Conservation (phyloP, 2,888 invertebrate species). For the Cylindroiulus punctatus region DNA sequence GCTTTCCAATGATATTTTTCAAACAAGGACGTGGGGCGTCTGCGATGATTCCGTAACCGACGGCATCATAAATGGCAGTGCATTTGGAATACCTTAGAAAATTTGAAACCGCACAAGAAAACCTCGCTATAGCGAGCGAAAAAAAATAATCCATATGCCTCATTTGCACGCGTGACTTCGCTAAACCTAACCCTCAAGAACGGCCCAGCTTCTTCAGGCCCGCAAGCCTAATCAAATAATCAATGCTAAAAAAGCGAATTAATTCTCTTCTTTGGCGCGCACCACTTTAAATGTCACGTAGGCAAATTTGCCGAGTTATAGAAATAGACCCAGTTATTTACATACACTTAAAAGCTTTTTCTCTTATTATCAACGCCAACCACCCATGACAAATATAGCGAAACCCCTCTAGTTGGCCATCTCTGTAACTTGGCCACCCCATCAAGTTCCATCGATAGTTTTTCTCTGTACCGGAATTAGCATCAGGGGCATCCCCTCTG, state of each 20-base stretch:
- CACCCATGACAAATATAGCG: not conserved
- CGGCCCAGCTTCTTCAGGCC: not conserved
- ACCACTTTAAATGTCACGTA: constrained; percentile 31
- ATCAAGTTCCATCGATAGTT: too few relatives aligned
- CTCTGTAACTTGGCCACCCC: too few relatives aligned
- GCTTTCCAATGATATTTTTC: not conserved
- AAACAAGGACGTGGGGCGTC: not conserved
- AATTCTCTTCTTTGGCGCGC: constrained; percentile 25
- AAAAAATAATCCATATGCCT: not conserved
- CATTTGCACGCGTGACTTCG: not conserved
- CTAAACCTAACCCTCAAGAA: constrained; percentile 4
- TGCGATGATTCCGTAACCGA: not conserved
- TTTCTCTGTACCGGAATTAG: too few relatives aligned
- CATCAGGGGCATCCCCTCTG: too few relatives aligned
- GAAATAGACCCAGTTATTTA: not conserved
- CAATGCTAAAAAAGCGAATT: constrained; percentile 45
- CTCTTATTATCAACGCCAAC: constrained; percentile 1
- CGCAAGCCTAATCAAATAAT: constrained; percentile 41
- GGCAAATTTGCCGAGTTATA: not conserved
- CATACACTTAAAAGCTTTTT: constrained; percentile 13
- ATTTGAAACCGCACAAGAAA: constrained; percentile 2
- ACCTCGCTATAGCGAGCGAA: not conserved
- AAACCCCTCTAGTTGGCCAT: too few relatives aligned
- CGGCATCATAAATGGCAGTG: not conserved
- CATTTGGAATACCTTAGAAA: constrained; percentile 26